A percentile compares a stretch with the other conserved stretches of the same genome.
phyloP scores from a whole-genome alignment of 2,888 invertebrate species.

The Drymonia ruficornis region DNA sequence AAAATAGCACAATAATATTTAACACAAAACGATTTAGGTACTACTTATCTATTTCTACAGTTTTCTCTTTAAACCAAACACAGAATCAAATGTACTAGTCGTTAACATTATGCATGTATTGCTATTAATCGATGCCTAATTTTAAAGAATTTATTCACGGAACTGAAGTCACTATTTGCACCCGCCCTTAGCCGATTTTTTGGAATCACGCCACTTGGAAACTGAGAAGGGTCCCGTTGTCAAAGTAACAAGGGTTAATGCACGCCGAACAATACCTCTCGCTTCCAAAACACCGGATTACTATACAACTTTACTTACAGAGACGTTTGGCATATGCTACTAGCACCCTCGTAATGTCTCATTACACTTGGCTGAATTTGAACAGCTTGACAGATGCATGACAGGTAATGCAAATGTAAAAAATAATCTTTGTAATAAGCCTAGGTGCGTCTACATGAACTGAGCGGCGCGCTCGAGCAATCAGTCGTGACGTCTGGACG shows the following conservation, averaged over 20 bases:
- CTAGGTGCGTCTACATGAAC: too few relatives aligned
- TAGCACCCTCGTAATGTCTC: slow-evolving; percentile 24
- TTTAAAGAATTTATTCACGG: too few relatives aligned
- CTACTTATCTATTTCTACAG: too few relatives aligned
- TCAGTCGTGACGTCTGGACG: too few relatives aligned
- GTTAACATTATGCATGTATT: too few relatives aligned
- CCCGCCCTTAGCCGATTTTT: slow-evolving; percentile 17
- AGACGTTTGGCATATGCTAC: slow-evolving; percentile 26
- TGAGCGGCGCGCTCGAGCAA: too few relatives aligned
- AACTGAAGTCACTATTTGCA: neutral
- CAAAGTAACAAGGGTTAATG: slow-evolving; percentile 76
- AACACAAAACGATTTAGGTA: too few relatives aligned
- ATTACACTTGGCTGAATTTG: slow-evolving; percentile 2
- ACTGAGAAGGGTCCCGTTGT: slow-evolving; percentile 70
- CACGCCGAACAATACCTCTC: slow-evolving; percentile 52
- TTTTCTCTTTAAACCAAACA: too few relatives aligned
- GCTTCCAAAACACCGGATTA: slow-evolving; percentile 62
- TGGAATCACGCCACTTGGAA: slow-evolving; percentile 56
- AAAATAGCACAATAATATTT: too few relatives aligned
- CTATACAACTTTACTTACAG: slow-evolving; percentile 49
- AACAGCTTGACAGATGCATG: neutral
- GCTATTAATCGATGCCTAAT: too few relatives aligned
- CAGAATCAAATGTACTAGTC: too few relatives aligned
- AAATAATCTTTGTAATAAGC: too few relatives aligned
- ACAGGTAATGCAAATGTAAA: neutral